Evolutionary conservation across 2,113 vertebrate species (phyloP).

Genomic region (Oncorhynchus kisutch): DNA sequence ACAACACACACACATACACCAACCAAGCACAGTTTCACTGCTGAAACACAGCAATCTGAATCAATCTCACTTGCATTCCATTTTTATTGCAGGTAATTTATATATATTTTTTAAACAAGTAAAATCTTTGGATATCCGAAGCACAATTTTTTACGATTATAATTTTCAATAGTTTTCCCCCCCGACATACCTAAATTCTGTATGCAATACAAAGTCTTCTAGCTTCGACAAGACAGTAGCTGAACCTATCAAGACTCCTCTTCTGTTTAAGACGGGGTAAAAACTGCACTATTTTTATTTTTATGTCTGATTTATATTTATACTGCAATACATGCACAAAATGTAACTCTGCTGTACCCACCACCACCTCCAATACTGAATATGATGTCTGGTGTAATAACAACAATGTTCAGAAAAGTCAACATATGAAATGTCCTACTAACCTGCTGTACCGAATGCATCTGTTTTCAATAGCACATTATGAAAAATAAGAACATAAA

Average conservation of each 20-base stretch:
- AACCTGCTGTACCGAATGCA: slow-evolving; percentile 34
- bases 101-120: slow-evolving; percentile 27
- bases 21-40: slow-evolving; percentile 45
- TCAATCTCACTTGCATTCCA: slow-evolving; percentile 34
- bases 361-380: slow-evolving; percentile 56
- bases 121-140: slow-evolving; percentile 60
- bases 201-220: slow-evolving; percentile 77
- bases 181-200: slow-evolving; percentile 64
- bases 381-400: slow-evolving; percentile 43
- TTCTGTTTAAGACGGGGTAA: slow-evolving; percentile 55
- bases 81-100: slow-evolving; percentile 54
- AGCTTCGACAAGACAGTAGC: slow-evolving; percentile 59
- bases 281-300: slow-evolving; percentile 76
- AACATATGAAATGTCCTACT: slow-evolving; percentile 5
- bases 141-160: slow-evolving; percentile 66
- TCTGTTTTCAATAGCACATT: slow-evolving; percentile 54
- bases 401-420: slow-evolving; percentile 21
- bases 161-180: slow-evolving; percentile 51
- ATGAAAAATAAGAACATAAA: slow-evolving; percentile 48
- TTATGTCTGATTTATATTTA: slow-evolving; percentile 71
- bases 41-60: slow-evolving; percentile 11
- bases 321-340: slow-evolving; percentile 76
- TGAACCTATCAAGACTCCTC: slow-evolving; percentile 64
- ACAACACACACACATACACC: slow-evolving; percentile 17
- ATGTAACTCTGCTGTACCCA: slow-evolving; percentile 59